Evolutionary conservation across 2,888 invertebrate species (phyloP), one percentile per base, ranked within the genome.

Genomic region (Thereva nobilitata): DNA sequence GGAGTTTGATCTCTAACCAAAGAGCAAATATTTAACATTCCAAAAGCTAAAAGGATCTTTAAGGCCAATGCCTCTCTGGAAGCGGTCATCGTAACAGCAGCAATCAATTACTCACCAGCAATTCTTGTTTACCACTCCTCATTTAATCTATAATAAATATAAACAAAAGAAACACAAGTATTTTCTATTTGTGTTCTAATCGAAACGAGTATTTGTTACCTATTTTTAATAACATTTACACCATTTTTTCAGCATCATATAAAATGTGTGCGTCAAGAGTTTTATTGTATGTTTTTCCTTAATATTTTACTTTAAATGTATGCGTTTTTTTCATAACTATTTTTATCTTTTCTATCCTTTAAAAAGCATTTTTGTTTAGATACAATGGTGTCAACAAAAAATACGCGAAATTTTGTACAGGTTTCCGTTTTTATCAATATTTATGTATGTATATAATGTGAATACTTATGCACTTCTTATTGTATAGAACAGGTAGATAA

Each of bases 221-320:
- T 59, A 59, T 59, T 47, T 44, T 45, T 59, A 59, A 61, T 50
- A 50, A 61, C 61, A 61, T 61, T 61, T 61, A 61, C 50, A 61
- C 50, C 50, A 61, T 61, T 49, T 41, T 50, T 41, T 50, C 12
- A 34, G 41, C 50, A 50, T 41, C 61, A 61, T 61, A 61, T 61
- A 61, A 61, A 61, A 61, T 61, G 61, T 61, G 61, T 61, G 61
- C 61, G 61, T 50, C 50, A 49, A 61, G 61, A 61, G 61, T 61
- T 61, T 61, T 61, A 50, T 61, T 41, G 35, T 61, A 61, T 61
- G 61, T 61, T 61, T 35, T 35, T 37, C n/a, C 6, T 52, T 53
- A 38, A 38, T 38, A 37, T 34, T 53, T 53, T 53, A 53, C n/a
- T 8, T 50, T 50, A 50, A 53, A 53, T 38, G 53, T n/a, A 38